Evolutionary conservation across 2,888 invertebrate species (phyloP), one percentile per base, ranked within the genome.

Genomic region (Lithodes maja): DNA sequence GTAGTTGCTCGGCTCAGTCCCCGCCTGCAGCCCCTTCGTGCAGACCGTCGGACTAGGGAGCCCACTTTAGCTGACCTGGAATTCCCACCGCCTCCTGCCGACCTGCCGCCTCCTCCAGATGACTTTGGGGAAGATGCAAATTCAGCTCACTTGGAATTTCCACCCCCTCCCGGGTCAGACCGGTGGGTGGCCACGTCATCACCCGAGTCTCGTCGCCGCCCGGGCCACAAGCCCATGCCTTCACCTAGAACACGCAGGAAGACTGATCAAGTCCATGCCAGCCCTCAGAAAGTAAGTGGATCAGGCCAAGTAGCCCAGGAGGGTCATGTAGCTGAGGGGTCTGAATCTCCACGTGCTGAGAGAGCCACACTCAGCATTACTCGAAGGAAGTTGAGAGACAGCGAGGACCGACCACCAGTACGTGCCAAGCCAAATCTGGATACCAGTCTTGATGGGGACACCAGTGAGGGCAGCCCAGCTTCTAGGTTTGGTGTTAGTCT

Each of bases 21-120:
- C 86, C 94, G 95, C 92, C 95, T 96, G 90, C 94, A 96, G 92
- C 94, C 95, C 17, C 95, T 94, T 93, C 94, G 95, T 91, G 55
- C 74, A 9, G 91, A 91, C 61, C 88, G 86, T 17, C 85, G 81
- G 49, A 79, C 3, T 52, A 87, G 87, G 49, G 90, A 88, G 49
- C 81, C 91, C 17, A 90, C 91, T 7, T 90, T 92, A 75, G 91
- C 89, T 55, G 92, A 97, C 93, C 94, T 98, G 55, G 97, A 98
- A 93, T 97, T 97, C 94, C 97, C 97, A 0, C 97, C 97, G 33
- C 97, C 97, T 0, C 97, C 97, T 0, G 95, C 96, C 3, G 97
- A 97, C 93, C 94, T 97, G 83, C 97, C 97, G 1, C 97, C 97
- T 33, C 97, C 97, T 0, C 91, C 90, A 3, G 92, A 91, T 79